These are phyloP conservation scores for Alviniconcha marisindica DNA, from an alignment of 1,140 invertebrate species.

Conservation along the genomic window DNA sequence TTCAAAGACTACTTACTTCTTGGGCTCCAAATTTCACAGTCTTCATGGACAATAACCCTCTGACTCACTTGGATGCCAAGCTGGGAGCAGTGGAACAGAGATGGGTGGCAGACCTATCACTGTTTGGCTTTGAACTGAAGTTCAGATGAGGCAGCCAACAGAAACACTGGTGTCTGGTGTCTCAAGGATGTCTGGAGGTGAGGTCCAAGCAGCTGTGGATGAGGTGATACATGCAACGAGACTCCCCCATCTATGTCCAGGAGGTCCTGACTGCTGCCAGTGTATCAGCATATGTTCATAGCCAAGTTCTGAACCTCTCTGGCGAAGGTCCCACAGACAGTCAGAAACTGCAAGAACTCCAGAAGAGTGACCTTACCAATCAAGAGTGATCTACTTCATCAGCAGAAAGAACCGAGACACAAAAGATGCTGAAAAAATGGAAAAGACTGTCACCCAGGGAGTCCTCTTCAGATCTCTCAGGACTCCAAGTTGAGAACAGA, in stretches of 20 bases:
- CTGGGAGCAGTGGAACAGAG: slow-evolving; percentile 51
- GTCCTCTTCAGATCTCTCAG: neutral
- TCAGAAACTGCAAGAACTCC: too few relatives aligned
- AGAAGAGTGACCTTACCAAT: too few relatives aligned
- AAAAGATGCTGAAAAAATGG: slow-evolving; percentile 24
- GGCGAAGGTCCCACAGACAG: too few relatives aligned
- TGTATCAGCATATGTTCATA: too few relatives aligned
- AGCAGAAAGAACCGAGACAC: neutral
- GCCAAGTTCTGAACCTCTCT: too few relatives aligned
- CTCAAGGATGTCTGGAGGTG: slow-evolving; percentile 5
- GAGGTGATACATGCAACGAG: too few relatives aligned
- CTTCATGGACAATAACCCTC: slow-evolving; percentile 44
- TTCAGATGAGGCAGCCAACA: slow-evolving; percentile 22
- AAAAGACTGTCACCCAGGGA: neutral
- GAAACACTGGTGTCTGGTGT: slow-evolving; percentile 26
- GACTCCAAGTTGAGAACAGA: slow-evolving; percentile 37
- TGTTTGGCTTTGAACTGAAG: slow-evolving; percentile 31
- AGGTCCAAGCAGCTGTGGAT: slow-evolving; percentile 8
- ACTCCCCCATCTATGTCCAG: too few relatives aligned
- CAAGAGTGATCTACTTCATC: too few relatives aligned
- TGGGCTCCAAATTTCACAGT: slow-evolving; percentile 41
- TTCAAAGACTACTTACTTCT: slow-evolving; percentile 48
- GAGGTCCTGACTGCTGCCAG: too few relatives aligned
- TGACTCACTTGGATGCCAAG: slow-evolving; percentile 48
- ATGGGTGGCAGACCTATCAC: slow-evolving; percentile 50